Base-by-base conservation (phyloP, 1,140 invertebrate species). In the Caerostris darwini region DNA sequence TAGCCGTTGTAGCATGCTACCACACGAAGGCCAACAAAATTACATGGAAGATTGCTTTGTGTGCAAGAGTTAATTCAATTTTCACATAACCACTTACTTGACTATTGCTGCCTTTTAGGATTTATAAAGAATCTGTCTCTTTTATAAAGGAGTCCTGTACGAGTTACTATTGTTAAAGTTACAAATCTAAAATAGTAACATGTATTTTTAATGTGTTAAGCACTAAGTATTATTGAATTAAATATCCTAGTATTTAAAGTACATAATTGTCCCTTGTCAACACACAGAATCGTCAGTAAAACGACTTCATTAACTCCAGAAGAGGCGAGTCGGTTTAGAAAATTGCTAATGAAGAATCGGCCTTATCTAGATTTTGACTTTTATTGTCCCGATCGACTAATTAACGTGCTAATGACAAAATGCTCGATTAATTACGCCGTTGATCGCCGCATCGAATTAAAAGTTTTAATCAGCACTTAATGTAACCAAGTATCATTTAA, bases 231-330 rank as follows among this genome's bases (percentile, higher is more conserved):
- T 34, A 50, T 50, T 50, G 14, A 77, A 77, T 77, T 53, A 77
- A 77, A 50, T 34, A 12, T 3, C 34, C 7, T 77, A 8, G 19
- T 53, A 34, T 77, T 77, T 50, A 77, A 12, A 53, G 71, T 34
- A n/a, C n/a, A n/a, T n/a, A 77, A 53, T 50, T 77, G 34, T 77
- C 71, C 14, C 53, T 77, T 77, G 71, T 77, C 71, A 77, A 77
- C 71, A 77, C 12, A 50, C 19, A 7, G 8, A 53, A 12, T 77
- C 71, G 3, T 50, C 50, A 34, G 8, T 8, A 34, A 77, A 34
- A 34, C 34, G 34, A 34, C 34, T 34, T 34, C 34, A 34, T 34
- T 34, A 34, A 77, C 5, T 34, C 5, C 12, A 34, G 8, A 50
- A 34, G 34, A 77, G 34, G 10, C 34, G 34, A 77, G 71, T 77